Evolutionary conservation across 2,113 vertebrate species (phyloP), one percentile per base, ranked within the genome.

Genomic region (Syrrhaptes paradoxus): DNA sequence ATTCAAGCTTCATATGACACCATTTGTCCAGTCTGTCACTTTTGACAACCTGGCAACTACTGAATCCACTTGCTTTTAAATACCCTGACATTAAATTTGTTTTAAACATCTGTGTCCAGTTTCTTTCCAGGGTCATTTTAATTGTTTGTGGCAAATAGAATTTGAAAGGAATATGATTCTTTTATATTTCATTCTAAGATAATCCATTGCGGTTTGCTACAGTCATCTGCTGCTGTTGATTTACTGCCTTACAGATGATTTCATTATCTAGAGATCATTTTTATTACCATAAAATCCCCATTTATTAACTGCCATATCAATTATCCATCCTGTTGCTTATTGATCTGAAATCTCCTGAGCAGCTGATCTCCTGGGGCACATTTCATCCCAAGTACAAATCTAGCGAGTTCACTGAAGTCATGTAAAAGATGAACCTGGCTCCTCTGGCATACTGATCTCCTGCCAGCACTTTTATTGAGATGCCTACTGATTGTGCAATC

Each of bases 281-380:
- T 87, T 89, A 94, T 95, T 95, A 87, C 52, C 80, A 96, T 95
- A 89, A 95, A 95, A 90, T 80, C 29, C 63, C 38, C 59, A 84
- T 92, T 94, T 92, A 95, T 95, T 93, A 89, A 86, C 83, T 96
- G 79, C 52, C 83, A 86, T 75, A 85, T 95, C 65, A 96, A 85
- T 95, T 94, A 92, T 75, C 54, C 41, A 72, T 31, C 57, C 48
- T 26, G 52, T 75, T 85, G 34, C 70, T 78, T 87, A 95, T 85
- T 77, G 73, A 92, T 94, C 73, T 72, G 48, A 87, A 85, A 46
- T 91, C 48, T 87, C 68, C 43, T 11, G 45, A 84, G 76, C 57
- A 93, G n/a, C n/a, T 6, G 25, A 46, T 89, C 73, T 95, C 61
- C 80, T 75, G 70, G 57, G 57, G n/a, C 24, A 18, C 18, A 41